Base-by-base conservation (phyloP, 2,888 invertebrate species). In the Mycalesis mineus region DNA sequence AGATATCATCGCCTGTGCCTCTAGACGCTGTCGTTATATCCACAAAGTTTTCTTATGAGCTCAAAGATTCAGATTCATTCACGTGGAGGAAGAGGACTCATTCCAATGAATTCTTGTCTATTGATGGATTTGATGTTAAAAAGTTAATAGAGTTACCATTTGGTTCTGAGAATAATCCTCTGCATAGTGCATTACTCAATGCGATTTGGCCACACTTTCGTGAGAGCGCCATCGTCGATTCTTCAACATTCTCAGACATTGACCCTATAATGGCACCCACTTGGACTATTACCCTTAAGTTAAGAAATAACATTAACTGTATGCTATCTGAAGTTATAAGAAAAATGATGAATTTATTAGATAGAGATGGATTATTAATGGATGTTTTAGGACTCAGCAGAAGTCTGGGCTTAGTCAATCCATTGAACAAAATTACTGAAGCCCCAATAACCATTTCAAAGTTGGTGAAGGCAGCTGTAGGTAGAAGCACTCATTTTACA, bases 191-290 rank as follows among this genome's bases (percentile, higher is more conserved):
- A 28, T 87, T 93, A 62, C 80, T 97, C 13, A 94, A 94, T 75
- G 93, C 96, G 42, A 95, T 95, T 22, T 98, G 98, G 98, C 95
- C 95, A 0, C 92, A 94, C 74, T 91, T 98, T 64, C 92, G 94
- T 1, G 98, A 97, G 78, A 94, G 95, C 77, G 92, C 95, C 58
- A 93, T 97, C 28, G 93, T 97, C 1, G 98, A 99, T 76, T 96
- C 95, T 62, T 95, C 96, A 67, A 93, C 93, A 63, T 96, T 95
- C 80, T 94, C 96, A 15, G 97, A 98, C 79, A 94, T 98, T 70
- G 95, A 97, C 76, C 97, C 98, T 48, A 71, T 87, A 36, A 86
- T 88, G 91, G 92, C 97, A 72, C 95, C 95, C 0, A 91, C 92
- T 57, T 98, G 97, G 97, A 92, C 93, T 0, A 86, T 93, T 11